Evolutionary conservation across 2,888 invertebrate species (phyloP).

Genomic region (Dolichomitus sp.): DNA sequence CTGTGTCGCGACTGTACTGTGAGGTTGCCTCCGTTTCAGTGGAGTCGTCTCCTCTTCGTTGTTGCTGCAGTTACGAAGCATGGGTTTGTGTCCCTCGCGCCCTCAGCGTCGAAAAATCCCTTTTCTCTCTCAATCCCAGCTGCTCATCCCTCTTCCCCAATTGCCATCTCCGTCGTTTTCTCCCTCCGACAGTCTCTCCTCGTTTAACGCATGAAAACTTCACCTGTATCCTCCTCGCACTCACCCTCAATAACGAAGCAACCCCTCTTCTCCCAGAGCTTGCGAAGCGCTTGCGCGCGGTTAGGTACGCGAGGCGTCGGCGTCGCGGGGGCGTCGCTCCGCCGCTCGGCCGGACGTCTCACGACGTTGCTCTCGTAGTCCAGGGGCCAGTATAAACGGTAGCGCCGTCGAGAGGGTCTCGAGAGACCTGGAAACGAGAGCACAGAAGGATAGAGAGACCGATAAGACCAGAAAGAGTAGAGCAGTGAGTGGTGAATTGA

Average conservation of each 20-base stretch:
- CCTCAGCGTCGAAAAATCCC: conserved; percentile 19
- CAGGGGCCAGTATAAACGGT: conserved; percentile 81
- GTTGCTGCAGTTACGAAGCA: conserved; percentile 1
- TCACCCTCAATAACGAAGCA: conserved; percentile 16
- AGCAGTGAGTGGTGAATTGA: conserved; percentile 7
- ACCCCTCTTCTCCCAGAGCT: conserved; percentile 29
- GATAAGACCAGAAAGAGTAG: conserved; percentile 9
- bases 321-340: conserved; percentile 83
- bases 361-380: conserved; percentile 72
- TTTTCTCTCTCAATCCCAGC: conserved; percentile 53
- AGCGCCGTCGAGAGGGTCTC: conserved; percentile 78
- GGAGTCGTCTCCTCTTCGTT: conserved; percentile 16
- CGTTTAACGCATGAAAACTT: conserved; percentile 10
- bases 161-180: conserved; percentile 45
- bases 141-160: conserved; percentile 34
- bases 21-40: neutral
- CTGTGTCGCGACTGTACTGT: conserved; percentile 20
- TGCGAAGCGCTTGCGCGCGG: conserved; percentile 68
- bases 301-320: conserved; percentile 79
- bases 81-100: conserved; percentile 9
- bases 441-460: conserved; percentile 13
- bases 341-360: conserved; percentile 78
- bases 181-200: conserved; percentile 14
- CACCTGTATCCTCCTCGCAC: conserved; percentile 34
- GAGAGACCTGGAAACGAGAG: conserved; percentile 43